These are phyloP conservation scores for Gadopsis bispinosus DNA, from an alignment of 2,797 vertebrate species.

Conservation along the genomic window DNA sequence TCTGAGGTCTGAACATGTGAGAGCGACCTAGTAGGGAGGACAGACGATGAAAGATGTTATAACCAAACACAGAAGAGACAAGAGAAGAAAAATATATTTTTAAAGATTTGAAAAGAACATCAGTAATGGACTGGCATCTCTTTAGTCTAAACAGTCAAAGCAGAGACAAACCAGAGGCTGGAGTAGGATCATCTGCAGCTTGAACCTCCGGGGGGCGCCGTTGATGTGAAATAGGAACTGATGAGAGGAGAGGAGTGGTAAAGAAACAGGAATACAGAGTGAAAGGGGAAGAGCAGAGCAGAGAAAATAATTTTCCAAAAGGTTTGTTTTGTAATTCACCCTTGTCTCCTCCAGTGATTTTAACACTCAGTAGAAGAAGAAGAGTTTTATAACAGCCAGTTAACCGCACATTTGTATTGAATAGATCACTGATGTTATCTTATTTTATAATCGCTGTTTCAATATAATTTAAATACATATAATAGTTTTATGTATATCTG, in stretches of 20 bases:
- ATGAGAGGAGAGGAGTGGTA: slow-evolving; percentile 30
- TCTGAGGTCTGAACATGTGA: slow-evolving; percentile 80
- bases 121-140: not conserved
- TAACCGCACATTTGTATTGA: not conserved
- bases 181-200: slow-evolving; percentile 43
- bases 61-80: slow-evolving; percentile 13
- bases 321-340: not conserved
- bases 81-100: slow-evolving; percentile 11
- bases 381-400: not conserved
- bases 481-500: not conserved
- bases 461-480: not conserved
- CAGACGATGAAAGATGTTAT: slow-evolving; percentile 3
- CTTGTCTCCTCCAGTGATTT: not conserved
- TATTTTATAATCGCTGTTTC: not conserved
- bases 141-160: not conserved
- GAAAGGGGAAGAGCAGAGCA: slow-evolving; percentile 18
- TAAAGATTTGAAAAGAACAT: not conserved
- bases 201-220: slow-evolving; percentile 70
- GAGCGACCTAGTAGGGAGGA: slow-evolving; percentile 55
- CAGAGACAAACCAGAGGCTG: slow-evolving; percentile 66
- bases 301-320: not conserved
- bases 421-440: not conserved
- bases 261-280: slow-evolving; percentile 6
- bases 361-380: not conserved
- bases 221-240: slow-evolving; percentile 74